A percentile compares a stretch with the other conserved stretches of the same genome.
Evolutionary conservation across 2,797 vertebrate genomes (phyloP).

Genomic region (Gobio occitaniae): DNA sequence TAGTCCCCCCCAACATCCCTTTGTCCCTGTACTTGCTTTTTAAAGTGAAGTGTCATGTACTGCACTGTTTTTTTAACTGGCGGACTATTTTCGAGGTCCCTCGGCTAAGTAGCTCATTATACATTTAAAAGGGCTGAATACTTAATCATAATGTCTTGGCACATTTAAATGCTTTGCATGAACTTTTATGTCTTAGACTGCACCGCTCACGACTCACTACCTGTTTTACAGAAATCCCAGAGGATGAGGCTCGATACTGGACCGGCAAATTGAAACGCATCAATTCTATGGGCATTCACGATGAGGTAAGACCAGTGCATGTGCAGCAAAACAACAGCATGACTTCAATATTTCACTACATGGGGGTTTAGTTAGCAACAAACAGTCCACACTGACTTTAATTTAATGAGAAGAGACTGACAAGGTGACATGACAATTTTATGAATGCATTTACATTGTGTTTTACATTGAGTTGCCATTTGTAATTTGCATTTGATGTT

Average conservation of each 20-base stretch:
- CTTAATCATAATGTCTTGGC: conserved; percentile 38
- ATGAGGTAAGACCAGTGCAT: conserved; percentile 81
- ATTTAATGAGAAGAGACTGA: background rate
- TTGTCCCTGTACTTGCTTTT: conserved; percentile 9
- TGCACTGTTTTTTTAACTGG: background rate
- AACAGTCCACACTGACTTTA: background rate
- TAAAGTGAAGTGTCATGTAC: background rate
- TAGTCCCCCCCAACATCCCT: background rate
- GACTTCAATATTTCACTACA: conserved; percentile 10
- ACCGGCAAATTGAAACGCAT: conserved; percentile 91
- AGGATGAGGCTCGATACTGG: conserved; percentile 97
- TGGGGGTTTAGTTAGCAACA: background rate
- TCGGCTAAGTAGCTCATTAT: conserved; percentile 46
- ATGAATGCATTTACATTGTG: no score
- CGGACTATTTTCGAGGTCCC: conserved; percentile 25
- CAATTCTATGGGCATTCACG: conserved; percentile 86
- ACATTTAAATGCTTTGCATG: background rate
- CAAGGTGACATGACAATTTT: background rate
- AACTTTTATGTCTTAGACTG: background rate
- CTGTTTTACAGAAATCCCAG: conserved; percentile 89
- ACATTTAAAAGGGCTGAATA: conserved; percentile 65
- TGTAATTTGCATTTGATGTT: conserved; percentile 5
- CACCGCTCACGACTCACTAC: background rate
- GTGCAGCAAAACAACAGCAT: background rate
- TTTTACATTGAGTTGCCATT: background rate